Percentiles rank a stretch among this genome's conserved stretches.
Evolutionary conservation across 2,113 vertebrate genomes (phyloP).

Genomic region (Pseudopodoces humilis): DNA sequence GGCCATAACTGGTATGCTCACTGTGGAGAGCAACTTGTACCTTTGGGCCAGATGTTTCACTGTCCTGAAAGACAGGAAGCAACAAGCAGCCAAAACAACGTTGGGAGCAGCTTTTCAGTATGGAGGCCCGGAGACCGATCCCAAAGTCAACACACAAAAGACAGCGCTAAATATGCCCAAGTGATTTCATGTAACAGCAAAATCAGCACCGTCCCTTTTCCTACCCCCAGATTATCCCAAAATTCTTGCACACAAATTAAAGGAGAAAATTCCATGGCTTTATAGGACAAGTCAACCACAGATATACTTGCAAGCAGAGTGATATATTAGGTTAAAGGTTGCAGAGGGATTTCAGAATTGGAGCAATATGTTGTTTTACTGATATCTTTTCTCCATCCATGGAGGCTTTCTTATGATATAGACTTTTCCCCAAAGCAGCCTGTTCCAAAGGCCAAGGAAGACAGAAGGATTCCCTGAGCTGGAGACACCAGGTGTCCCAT

Average conservation of each 20-base stretch:
- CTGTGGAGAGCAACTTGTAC: not conserved
- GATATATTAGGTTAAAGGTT: not conserved
- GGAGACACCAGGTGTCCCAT: not conserved
- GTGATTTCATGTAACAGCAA: not conserved
- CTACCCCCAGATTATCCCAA: not conserved
- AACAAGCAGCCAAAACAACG: not conserved
- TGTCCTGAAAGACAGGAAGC: not conserved
- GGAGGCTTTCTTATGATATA: not conserved
- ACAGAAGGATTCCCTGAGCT: not conserved
- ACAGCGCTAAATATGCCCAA: rapidly evolving
- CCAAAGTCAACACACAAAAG: not conserved
- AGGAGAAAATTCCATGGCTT: not conserved
- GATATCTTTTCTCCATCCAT: not conserved
- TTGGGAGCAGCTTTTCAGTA: not conserved
- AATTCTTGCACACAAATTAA: not conserved
- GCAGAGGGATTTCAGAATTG: not conserved
- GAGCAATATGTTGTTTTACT: not conserved
- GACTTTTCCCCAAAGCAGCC: not conserved
- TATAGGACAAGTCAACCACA: not conserved
- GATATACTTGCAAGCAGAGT: not conserved
- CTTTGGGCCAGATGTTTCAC: not conserved
- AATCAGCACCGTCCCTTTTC: not conserved
- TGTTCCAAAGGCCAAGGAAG: not conserved
- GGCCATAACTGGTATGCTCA: not conserved
- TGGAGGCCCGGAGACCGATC: not conserved